Evolutionary conservation across 1,140 invertebrate genomes (phyloP).

Genomic region (Diplogasteroides magnus): DNA sequence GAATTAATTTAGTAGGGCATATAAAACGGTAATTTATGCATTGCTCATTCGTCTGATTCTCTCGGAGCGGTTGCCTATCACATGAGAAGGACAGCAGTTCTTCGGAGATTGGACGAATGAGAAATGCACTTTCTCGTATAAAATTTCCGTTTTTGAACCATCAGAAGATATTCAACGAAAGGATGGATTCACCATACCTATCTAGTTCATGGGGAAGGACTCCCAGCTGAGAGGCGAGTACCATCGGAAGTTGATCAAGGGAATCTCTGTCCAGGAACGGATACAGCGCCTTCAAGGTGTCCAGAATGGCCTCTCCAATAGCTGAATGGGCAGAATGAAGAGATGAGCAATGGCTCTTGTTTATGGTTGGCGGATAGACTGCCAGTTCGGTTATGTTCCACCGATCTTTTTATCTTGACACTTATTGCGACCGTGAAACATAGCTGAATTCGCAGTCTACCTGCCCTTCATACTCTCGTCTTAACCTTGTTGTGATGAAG

Average conservation of each 20-base stretch:
- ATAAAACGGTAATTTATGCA: not conserved
- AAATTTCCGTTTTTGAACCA: no score
- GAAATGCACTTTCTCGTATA: no score
- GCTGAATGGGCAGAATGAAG: constrained; percentile 61
- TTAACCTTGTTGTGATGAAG: constrained; percentile 58
- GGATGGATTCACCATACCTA: no score
- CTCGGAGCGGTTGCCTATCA: not conserved
- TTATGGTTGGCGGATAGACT: no score
- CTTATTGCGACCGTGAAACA: constrained; percentile 1
- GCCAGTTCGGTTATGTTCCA: no score
- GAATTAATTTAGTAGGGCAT: no score
- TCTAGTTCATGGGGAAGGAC: constrained; percentile 82
- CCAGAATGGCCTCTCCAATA: constrained; percentile 81
- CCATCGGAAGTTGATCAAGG: constrained; percentile 87
- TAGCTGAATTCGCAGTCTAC: no score
- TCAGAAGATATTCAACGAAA: no score
- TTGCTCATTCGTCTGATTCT: not conserved
- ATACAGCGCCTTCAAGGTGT: constrained; percentile 81
- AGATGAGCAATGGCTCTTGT: no score
- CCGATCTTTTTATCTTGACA: not conserved
- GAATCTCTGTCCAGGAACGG: constrained; percentile 92
- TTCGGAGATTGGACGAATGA: no score
- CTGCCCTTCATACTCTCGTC: constrained; percentile 12
- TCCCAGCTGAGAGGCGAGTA: constrained; percentile 84
- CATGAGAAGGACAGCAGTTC: no score